Evolutionary conservation across 2,113 vertebrate species (phyloP).

Genomic region (Tachuris rubrigastra): DNA sequence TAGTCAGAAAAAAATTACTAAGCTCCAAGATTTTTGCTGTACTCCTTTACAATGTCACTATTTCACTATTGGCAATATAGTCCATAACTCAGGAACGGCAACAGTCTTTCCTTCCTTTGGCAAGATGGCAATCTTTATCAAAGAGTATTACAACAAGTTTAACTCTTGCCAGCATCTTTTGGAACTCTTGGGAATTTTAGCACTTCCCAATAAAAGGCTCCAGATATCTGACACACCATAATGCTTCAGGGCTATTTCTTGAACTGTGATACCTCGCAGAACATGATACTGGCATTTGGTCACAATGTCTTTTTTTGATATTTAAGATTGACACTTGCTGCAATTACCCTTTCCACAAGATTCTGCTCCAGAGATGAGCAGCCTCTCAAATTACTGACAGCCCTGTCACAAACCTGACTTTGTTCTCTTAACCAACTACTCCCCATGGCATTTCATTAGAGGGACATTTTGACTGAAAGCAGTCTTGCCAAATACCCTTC

Average conservation of each 20-base stretch:
- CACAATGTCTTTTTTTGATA: slow-evolving; percentile 63
- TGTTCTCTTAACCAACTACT: slow-evolving; percentile 71
- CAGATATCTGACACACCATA: slow-evolving; percentile 20
- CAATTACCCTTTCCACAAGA: slow-evolving; percentile 71
- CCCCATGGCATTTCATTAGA: slow-evolving; percentile 71
- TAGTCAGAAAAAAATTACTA: background rate
- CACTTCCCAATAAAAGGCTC: slow-evolving; percentile 50
- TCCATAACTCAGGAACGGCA: background rate
- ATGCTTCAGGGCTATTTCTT: slow-evolving; percentile 56
- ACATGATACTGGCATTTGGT: slow-evolving; percentile 48
- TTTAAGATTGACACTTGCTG: slow-evolving; percentile 58
- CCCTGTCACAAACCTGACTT: slow-evolving; percentile 71
- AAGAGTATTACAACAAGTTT: background rate
- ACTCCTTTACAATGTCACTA: background rate
- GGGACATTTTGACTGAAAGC: slow-evolving; percentile 65
- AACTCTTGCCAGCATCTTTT: slow-evolving; percentile 13
- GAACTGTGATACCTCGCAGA: slow-evolving; percentile 52
- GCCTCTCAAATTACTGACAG: slow-evolving; percentile 73
- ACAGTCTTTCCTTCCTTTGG: background rate
- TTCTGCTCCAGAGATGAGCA: slow-evolving; percentile 50
- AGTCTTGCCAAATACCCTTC: slow-evolving; percentile 61
- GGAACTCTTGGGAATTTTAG: slow-evolving; percentile 37
- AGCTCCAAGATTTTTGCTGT: background rate
- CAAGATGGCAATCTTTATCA: slow-evolving; percentile 13
- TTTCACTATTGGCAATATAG: background rate